Evolutionary conservation across 2,797 vertebrate species (phyloP), one percentile per base, ranked within the genome.

Genomic region (Coendou prehensilis): DNA sequence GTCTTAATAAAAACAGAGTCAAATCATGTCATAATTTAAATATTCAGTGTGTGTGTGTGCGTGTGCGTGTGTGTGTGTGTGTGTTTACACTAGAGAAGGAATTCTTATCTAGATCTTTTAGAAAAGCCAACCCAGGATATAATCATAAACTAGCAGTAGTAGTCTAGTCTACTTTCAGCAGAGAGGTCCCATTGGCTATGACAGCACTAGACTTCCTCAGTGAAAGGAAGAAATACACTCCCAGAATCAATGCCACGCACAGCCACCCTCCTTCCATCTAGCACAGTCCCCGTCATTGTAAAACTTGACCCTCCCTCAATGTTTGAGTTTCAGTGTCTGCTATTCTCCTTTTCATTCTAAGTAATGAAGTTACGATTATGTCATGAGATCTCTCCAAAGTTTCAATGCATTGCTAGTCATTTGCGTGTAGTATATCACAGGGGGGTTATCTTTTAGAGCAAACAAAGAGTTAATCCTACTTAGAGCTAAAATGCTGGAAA

Each of bases 291-390:
- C 71, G 4, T 1, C 5, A 37, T 89, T 93, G 91, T 96, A 96
- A 69, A 23, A n/a, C 26, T 26, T 50, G 41, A 23, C 6, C 33
- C 80, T 83, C 63, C 37, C 61, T 64, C 61, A 64, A 64, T 57
- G 37, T 30, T 89, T 3, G 22, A 45, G 52, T 52, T 11, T 59
- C 57, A 59, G 47, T 37, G 47, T 81, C 71, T 85, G 6, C 2
- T 71, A 9, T 75, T 91, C 81, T 94, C n/a, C n/a, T n/a, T 85
- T 92, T 76, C 95, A 59, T 59, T 59, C 57, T 92, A 54, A 93
- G 5, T 6, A 33, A 30, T 57, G 61, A 41, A 47, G 23, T 81
- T 37, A 13, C 78, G 61, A 88, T 75, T 80, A 22, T 84, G 37
- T 85, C 63, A 67, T 47, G 20, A 85, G 67, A 64, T 79, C n/a